Base-by-base conservation (phyloP, 1,140 invertebrate genomes). In the Antheraea pernyi region DNA sequence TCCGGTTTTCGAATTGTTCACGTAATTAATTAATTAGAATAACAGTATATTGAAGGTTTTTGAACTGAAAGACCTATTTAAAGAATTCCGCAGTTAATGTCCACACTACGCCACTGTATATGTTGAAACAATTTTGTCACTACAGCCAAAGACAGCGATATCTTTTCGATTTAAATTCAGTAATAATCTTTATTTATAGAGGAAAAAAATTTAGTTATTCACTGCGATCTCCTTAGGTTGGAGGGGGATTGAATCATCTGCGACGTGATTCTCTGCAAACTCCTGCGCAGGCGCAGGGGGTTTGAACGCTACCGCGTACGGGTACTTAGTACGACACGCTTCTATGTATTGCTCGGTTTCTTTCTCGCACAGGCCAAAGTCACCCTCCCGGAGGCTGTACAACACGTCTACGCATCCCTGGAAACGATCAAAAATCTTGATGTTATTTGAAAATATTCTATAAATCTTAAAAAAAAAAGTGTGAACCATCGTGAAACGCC, bases 361-460 rank as follows among this genome's bases (percentile, higher is more conserved):
- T 37, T 94, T 84, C 59, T 96, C 95, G 83, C 95, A 96, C 39
- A 93, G 88, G 0, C 97, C 97, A 83, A 98, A 97, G 74, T 97
- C 96, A 60, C 96, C 97, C 67, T 95, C 94, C 72, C 94, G 94
- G 79, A 98, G 93, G 71, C 95, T 95, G 70, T 96, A 95, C 66
- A 98, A 92, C 19, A 98, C 95, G 73, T 95, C 95, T 67, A 94
- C 95, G 90, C 97, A 98, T 83, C 94, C 96, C 95, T 97, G 88
- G 16, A 93, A 92, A 39, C 2, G n/a, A 39, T 42, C 1, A 53
- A 53, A 53, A 42, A 42, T 10, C 39, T 10, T n/a, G 5, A 53
- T 53, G 13, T 13, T 53, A 53, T 1, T 53, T 13, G 16, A 6
- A 53, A 13, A n/a, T n/a, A n/a, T n/a, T n/a, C n/a, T n/a, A n/a